Evolutionary conservation across 2,797 vertebrate genomes (phyloP).

Genomic region (Sarcoramphus papa): DNA sequence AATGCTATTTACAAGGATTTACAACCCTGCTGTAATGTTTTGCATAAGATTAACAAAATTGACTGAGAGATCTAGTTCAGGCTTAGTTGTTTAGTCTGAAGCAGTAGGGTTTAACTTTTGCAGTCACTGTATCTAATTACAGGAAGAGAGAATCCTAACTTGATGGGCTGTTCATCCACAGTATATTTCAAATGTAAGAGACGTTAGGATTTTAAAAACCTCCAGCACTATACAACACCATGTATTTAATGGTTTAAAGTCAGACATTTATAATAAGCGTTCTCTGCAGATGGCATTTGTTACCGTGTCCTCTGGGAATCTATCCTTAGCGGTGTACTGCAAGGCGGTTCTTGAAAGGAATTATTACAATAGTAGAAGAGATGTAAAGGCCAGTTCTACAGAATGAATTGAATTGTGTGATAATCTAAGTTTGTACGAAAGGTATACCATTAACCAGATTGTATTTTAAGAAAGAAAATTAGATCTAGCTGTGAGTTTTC

Average conservation of each 20-base stretch:
- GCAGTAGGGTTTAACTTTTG: not conserved
- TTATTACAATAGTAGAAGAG: not conserved
- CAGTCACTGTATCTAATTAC: not conserved
- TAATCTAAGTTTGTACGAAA: not conserved
- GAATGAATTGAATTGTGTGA: not conserved
- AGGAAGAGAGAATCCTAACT: not conserved
- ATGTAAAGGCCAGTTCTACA: not conserved
- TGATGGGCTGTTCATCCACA: not conserved
- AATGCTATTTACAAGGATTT: not conserved
- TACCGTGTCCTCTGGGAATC: not conserved
- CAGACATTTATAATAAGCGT: not conserved
- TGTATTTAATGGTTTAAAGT: not conserved
- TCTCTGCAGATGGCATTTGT: not conserved
- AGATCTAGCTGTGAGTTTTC: not conserved
- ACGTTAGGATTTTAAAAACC: not conserved
- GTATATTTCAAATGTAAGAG: not conserved
- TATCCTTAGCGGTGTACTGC: not conserved
- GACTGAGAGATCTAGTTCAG: not conserved
- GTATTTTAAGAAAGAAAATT: not conserved
- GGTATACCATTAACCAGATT: not conserved
- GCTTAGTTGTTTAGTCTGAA: not conserved
- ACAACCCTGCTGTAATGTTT: not conserved
- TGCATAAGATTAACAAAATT: not conserved
- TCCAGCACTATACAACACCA: not conserved
- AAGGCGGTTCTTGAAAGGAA: not conserved